A percentile compares a stretch with the other conserved stretches of the same genome.
Evolutionary conservation across 2,113 vertebrate species (phyloP).

Genomic region (Calonectris borealis): DNA sequence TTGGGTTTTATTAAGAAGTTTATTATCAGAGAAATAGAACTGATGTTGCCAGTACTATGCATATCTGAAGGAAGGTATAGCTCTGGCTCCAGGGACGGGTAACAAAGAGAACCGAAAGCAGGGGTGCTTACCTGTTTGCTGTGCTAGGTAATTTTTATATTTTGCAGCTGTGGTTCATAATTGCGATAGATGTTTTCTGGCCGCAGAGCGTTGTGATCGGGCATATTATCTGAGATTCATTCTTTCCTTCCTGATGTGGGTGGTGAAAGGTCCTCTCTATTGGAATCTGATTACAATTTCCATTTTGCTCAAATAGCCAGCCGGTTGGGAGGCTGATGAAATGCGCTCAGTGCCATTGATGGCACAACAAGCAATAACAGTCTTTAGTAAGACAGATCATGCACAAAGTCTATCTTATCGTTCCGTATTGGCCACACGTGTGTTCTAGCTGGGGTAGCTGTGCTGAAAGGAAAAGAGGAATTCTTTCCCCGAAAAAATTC

Average conservation of each 20-base stretch:
- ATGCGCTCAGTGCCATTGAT: fast-evolving
- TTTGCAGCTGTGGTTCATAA: neutral
- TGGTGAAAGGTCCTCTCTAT: neutral
- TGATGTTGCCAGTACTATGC: neutral
- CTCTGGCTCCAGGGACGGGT: neutral
- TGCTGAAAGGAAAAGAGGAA: neutral
- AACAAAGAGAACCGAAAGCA: neutral
- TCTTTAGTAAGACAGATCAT: neutral
- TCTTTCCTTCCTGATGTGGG: neutral
- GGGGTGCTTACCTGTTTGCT: neutral
- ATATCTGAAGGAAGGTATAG: neutral
- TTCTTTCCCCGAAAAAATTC: neutral
- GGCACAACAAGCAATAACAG: neutral
- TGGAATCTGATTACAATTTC: neutral
- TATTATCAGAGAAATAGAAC: too few relatives aligned
- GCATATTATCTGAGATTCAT: neutral
- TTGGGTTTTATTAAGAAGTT: too few relatives aligned
- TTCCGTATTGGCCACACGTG: fast-evolving
- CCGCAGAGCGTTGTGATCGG: fast-evolving
- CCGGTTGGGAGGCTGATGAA: neutral
- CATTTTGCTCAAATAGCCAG: neutral
- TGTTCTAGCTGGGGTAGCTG: neutral
- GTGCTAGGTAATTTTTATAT: too few relatives aligned
- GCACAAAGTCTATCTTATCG: fast-evolving
- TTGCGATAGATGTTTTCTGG: neutral